phyloP scores from a whole-genome alignment of 23 tunicate genomes.

The Ciona savignyi region DNA sequence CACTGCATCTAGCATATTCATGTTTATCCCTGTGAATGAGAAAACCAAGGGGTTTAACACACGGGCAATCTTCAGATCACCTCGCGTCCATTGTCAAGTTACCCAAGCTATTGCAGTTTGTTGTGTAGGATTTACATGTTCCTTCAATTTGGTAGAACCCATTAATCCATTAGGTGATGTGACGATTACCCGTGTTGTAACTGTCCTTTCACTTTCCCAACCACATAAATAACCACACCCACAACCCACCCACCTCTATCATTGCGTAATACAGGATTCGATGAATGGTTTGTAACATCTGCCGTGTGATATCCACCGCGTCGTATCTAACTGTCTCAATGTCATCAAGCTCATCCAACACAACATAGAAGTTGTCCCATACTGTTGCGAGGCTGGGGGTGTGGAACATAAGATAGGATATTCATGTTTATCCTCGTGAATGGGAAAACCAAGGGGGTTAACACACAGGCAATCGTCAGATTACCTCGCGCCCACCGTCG shows the following conservation, averaged over 20 bases:
- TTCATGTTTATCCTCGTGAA: too few species aligned
- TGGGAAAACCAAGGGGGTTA: too few species aligned
- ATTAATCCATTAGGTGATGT: neutral
- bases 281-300: constrained; percentile 74
- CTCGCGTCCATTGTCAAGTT: too few species aligned
- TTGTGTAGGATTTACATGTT: too few species aligned
- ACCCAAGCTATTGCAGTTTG: too few species aligned
- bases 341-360: constrained; percentile 24
- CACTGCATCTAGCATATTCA: too few species aligned
- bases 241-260: constrained; percentile 60
- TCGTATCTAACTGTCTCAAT: constrained; percentile 71
- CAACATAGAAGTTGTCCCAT: constrained; percentile 58
- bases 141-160: too few species aligned
- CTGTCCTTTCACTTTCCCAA: neutral
- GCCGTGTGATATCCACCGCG: constrained; percentile 86
- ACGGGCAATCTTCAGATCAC: too few species aligned
- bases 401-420: neutral
- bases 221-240: neutral
- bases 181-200: neutral
- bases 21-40: too few species aligned
- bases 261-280: constrained; percentile 28
- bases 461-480: too few species aligned
- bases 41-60: too few species aligned
- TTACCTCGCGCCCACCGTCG: too few species aligned
- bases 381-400: constrained; percentile 20